phyloP scores from a whole-genome alignment of 2,797 vertebrate species.

The Mastacembelus armatus region DNA sequence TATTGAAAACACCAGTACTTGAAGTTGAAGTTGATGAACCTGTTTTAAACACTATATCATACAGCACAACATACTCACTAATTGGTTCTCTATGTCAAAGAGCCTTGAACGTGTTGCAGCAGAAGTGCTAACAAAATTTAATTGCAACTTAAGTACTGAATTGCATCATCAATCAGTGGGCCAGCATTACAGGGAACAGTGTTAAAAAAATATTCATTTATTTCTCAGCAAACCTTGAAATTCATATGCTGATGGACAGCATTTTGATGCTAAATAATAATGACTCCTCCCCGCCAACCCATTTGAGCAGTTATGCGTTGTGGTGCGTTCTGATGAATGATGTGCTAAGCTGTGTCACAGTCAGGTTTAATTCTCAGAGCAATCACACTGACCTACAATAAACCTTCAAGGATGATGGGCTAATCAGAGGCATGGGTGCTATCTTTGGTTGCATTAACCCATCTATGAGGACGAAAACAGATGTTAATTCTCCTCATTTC shows the following conservation, averaged over 20 bases:
- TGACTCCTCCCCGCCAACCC: background rate
- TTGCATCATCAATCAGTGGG: too few relatives aligned
- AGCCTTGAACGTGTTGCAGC: too few relatives aligned
- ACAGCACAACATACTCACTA: too few relatives aligned
- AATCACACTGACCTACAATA: conserved; percentile 50
- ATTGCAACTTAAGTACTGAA: too few relatives aligned
- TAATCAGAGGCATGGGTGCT: conserved; percentile 23
- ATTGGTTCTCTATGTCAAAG: too few relatives aligned
- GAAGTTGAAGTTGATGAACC: too few relatives aligned
- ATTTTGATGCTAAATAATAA: background rate
- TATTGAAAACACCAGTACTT: background rate
- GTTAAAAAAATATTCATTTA: background rate
- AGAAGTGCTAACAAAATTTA: background rate
- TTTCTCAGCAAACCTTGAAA: too few relatives aligned
- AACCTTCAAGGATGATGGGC: conserved; percentile 52
- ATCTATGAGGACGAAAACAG: background rate
- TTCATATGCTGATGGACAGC: background rate
- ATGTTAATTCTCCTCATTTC: background rate
- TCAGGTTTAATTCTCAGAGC: conserved; percentile 34
- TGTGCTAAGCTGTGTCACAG: conserved; percentile 12
- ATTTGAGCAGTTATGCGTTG: background rate
- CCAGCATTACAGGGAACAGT: too few relatives aligned
- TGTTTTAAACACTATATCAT: too few relatives aligned
- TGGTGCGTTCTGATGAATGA: conserved; percentile 13
- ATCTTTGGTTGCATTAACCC: conserved; percentile 6